Evolutionary conservation across 2,888 invertebrate genomes (phyloP).

Genomic region (Petrolisthes cinctipes): DNA sequence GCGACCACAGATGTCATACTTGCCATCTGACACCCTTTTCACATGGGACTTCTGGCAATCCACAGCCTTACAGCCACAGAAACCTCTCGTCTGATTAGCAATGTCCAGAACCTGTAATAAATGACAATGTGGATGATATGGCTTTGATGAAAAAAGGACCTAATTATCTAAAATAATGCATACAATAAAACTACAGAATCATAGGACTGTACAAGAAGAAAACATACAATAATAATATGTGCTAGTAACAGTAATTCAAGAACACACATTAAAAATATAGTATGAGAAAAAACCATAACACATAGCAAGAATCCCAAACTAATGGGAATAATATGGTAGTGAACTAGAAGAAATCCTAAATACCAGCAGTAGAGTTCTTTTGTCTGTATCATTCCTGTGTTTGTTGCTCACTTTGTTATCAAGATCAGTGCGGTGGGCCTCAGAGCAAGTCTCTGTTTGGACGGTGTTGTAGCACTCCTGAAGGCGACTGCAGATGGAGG

Average conservation of each 20-base stretch:
- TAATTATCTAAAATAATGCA: no score
- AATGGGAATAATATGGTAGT: background rate
- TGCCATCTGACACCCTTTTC: slow-evolving; percentile 80
- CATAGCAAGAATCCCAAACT: background rate
- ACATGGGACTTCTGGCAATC: slow-evolving; percentile 57
- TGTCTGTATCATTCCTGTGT: background rate
- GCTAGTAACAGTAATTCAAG: background rate
- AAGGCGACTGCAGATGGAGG: slow-evolving; percentile 56
- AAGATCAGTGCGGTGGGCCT: slow-evolving; percentile 57
- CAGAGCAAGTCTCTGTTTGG: slow-evolving; percentile 51
- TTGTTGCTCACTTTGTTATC: slow-evolving; percentile 56
- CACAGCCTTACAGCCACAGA: slow-evolving; percentile 54
- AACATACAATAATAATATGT: no score
- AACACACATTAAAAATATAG: background rate
- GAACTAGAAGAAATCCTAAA: background rate
- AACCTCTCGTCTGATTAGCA: slow-evolving; percentile 60
- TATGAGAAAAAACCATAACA: background rate
- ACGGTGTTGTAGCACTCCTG: slow-evolving; percentile 62
- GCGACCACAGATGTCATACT: slow-evolving; percentile 87
- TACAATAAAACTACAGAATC: no score
- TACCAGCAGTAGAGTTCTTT: background rate
- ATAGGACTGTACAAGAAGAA: no score
- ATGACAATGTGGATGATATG: background rate
- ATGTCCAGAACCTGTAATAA: slow-evolving; percentile 61
- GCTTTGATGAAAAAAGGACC: no score